These are phyloP conservation scores for Eunapius fragilis DNA, from an alignment of 37 sponge, comb jelly and placozoan species.

Conservation along the genomic window DNA sequence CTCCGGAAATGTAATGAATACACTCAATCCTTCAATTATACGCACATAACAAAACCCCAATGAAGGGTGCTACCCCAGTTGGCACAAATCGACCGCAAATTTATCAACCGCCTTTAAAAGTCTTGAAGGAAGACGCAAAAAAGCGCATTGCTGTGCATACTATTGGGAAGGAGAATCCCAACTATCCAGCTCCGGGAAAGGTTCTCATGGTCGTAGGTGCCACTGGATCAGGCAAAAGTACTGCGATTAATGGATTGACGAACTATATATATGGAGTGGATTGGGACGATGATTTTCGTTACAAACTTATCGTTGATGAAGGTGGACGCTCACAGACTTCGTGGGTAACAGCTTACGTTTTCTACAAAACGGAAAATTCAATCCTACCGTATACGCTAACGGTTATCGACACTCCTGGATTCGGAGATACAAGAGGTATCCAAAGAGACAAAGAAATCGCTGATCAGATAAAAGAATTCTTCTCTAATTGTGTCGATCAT, in stretches of 20 bases:
- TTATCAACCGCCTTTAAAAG: too few species aligned
- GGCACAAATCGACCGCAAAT: too few species aligned
- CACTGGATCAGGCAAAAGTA: conserved; percentile 49
- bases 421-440: conserved; percentile 39
- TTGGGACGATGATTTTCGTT: conserved; percentile 45
- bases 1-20: too few species aligned
- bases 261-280: conserved; percentile 42
- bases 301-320: conserved; percentile 38
- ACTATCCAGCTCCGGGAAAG: neutral
- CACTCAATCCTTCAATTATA: too few species aligned
- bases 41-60: too few species aligned
- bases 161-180: neutral
- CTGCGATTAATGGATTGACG: conserved; percentile 38
- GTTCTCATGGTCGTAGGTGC: conserved; percentile 57
- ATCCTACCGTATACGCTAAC: conserved; percentile 19
- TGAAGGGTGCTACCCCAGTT: too few species aligned
- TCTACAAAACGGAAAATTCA: conserved; percentile 6
- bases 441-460: conserved; percentile 21
- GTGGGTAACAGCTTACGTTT: conserved; percentile 39
- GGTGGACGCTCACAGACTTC: conserved; percentile 18
- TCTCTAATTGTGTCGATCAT: conserved; percentile 23
- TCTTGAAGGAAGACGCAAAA: too few species aligned
- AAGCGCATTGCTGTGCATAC: neutral
- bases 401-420: conserved; percentile 54
- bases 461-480: conserved; percentile 27